A percentile compares a stretch with the other conserved stretches of the same genome.
These are phyloP conservation scores for Drosophila maculinotata DNA, from an alignment of 2,888 invertebrate species.

Conservation along the genomic window DNA sequence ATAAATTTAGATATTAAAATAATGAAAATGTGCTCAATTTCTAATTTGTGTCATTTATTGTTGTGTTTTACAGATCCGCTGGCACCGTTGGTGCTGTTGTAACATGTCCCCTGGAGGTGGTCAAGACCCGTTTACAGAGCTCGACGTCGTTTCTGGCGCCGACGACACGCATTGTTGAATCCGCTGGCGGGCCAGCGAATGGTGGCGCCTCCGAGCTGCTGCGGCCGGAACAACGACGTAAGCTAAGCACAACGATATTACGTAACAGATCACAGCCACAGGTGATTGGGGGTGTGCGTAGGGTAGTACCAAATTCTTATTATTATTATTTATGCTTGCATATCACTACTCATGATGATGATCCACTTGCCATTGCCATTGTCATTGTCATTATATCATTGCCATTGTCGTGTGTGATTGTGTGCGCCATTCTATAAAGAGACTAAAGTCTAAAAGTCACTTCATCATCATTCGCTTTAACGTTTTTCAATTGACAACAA, in stretches of 20 bases:
- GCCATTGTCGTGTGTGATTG: conserved; percentile 14
- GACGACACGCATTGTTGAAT: conserved; percentile 84
- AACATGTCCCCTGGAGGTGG: conserved; percentile 98
- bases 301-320: conserved; percentile 83
- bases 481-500: not conserved
- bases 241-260: conserved; percentile 90
- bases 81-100: conserved; percentile 98
- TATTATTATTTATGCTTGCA: conserved; percentile 45
- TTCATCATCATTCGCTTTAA: conserved; percentile 45
- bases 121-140: conserved; percentile 98
- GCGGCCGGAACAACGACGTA: conserved; percentile 88
- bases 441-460: conserved; percentile 11
- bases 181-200: conserved; percentile 78
- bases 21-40: too few species aligned
- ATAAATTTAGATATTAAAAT: too few species aligned
- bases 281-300: conserved; percentile 85
- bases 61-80: conserved; percentile 90
- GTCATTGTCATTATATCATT: not conserved
- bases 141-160: conserved; percentile 89
- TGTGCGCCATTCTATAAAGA: not conserved
- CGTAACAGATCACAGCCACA: conserved; percentile 90
- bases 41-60: conserved; percentile 23
- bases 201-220: conserved; percentile 85
- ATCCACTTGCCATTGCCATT: not conserved
- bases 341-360: conserved; percentile 33